Evolutionary conservation across 2,797 vertebrate genomes (phyloP).

Genomic region (Phrynocephalus vlangalii): DNA sequence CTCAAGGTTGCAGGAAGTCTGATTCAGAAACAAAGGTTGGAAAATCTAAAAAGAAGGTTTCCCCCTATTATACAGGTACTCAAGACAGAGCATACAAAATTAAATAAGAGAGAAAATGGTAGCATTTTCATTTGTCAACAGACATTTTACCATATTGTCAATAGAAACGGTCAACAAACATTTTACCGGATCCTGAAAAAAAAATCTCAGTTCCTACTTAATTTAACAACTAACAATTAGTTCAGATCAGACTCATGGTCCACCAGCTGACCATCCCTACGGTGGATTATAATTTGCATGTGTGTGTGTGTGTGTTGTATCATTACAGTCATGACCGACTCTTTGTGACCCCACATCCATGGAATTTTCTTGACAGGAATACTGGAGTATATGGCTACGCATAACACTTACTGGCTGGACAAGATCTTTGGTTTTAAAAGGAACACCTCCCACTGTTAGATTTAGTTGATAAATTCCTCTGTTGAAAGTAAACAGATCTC

Average conservation of each 20-base stretch:
- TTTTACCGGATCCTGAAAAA: neutral
- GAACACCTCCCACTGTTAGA: constrained; percentile 94
- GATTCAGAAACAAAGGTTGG: neutral
- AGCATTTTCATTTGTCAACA: neutral
- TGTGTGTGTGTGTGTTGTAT: too few relatives aligned
- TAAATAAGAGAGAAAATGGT: neutral
- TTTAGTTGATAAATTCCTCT: constrained; percentile 94
- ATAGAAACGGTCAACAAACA: too few relatives aligned
- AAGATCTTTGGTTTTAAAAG: constrained; percentile 89
- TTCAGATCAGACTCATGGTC: neutral
- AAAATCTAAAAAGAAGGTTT: neutral
- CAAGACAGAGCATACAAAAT: neutral
- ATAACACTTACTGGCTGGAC: constrained; percentile 85
- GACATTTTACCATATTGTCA: neutral
- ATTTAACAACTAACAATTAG: neutral
- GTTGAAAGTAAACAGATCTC: constrained; percentile 88
- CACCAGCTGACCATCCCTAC: neutral
- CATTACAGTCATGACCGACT: too few relatives aligned
- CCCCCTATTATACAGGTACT: too few relatives aligned
- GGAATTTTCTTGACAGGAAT: too few relatives aligned
- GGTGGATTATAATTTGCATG: constrained; percentile 5
- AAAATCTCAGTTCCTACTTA: too few relatives aligned
- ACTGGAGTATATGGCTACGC: neutral
- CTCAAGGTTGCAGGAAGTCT: neutral
- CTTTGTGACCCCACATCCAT: too few relatives aligned